A percentile compares a stretch with the other conserved stretches of the same genome.
Conservation (phyloP, 2,888 invertebrate genomes). For the Torymus aiolomorphi region DNA sequence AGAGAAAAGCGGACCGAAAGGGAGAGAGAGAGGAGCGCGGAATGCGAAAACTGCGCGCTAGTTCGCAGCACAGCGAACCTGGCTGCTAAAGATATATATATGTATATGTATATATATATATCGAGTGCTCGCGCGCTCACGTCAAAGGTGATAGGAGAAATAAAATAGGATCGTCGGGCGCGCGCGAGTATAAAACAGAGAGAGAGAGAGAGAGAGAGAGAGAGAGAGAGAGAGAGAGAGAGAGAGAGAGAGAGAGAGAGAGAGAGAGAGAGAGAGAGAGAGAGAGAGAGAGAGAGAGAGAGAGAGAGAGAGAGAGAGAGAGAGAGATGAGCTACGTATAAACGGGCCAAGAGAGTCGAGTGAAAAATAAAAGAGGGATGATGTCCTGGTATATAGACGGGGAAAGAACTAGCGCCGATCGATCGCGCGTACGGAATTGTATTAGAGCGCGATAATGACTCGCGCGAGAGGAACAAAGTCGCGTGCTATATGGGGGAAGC, state of each 20-base stretch:
- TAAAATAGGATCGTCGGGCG: constrained; percentile 3
- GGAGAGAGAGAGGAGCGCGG: background rate
- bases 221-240: background rate
- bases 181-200: background rate
- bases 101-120: background rate
- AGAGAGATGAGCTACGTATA: background rate
- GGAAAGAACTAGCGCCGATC: too few species aligned
- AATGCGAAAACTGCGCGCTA: constrained; percentile 36
- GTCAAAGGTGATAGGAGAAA: constrained; percentile 32
- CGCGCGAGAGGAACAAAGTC: too few species aligned
- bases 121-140: background rate
- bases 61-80: background rate
- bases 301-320: background rate
- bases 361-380: background rate
- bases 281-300: background rate
- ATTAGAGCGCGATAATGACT: too few species aligned
- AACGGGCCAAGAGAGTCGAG: background rate
- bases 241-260: background rate
- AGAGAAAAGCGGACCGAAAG: background rate
- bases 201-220: background rate
- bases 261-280: background rate
- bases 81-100: constrained; percentile 25
- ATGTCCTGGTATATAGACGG: too few species aligned
- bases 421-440: too few species aligned
- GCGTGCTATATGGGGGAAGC: too few species aligned